A percentile compares a stretch with the other conserved stretches of the same genome.
These are phyloP conservation scores for Helogale parvula DNA, from an alignment of 2,113 vertebrate genomes.

Conservation along the genomic window DNA sequence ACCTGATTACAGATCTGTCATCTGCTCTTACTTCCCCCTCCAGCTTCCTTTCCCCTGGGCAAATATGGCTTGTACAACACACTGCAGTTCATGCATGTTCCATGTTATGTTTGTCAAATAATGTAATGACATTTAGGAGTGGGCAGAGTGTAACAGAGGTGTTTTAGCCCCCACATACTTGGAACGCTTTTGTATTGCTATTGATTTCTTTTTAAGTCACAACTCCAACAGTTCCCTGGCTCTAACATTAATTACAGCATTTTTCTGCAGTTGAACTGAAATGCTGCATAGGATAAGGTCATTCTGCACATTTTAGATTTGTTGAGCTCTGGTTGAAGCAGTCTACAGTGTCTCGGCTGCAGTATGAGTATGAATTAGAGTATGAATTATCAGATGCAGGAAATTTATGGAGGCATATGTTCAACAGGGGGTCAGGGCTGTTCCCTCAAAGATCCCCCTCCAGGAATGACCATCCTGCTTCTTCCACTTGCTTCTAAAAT, in stretches of 20 bases:
- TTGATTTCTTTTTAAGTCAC: slow-evolving; percentile 69
- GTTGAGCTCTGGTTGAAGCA: neutral
- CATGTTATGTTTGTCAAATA: slow-evolving; percentile 49
- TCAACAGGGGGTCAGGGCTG: neutral
- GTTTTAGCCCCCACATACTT: slow-evolving; percentile 54
- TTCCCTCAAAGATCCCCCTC: neutral
- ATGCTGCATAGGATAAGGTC: neutral
- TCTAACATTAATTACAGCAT: slow-evolving; percentile 61
- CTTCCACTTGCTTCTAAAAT: neutral
- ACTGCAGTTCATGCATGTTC: slow-evolving; percentile 1
- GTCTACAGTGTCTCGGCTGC: neutral
- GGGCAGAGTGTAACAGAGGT: slow-evolving; percentile 5
- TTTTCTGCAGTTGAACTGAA: slow-evolving; percentile 55
- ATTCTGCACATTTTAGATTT: slow-evolving; percentile 3
- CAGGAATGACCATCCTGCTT: neutral
- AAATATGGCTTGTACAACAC: neutral
- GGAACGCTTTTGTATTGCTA: slow-evolving; percentile 64
- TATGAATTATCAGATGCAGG: neutral
- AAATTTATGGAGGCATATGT: neutral
- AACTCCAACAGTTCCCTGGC: slow-evolving; percentile 25
- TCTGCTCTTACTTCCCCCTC: neutral
- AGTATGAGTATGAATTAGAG: neutral
- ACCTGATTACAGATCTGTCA: neutral
- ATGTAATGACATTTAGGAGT: slow-evolving; percentile 56
- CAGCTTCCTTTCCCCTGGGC: neutral